Evolutionary conservation across 2,797 vertebrate genomes (phyloP), one percentile per base, ranked within the genome.

Genomic region (Iguana delicatissima): DNA sequence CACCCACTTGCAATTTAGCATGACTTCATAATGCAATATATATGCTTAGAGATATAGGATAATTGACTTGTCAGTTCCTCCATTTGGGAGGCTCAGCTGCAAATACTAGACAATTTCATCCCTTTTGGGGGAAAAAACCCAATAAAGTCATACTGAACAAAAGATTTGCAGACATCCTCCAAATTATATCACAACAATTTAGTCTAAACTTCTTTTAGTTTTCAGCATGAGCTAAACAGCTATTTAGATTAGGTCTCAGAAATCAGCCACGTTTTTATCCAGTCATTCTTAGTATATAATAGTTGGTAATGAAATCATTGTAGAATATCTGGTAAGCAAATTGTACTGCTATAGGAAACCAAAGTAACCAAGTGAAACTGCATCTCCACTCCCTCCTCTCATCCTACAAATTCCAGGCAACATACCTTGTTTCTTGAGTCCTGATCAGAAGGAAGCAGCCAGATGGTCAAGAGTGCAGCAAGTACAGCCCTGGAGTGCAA

Each of bases 381-480:
- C 35, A 29, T 88, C 85, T 89, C 86, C 29, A 46, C 46, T 26
- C 26, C 69, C 64, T 4, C 62, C 24, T 64, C 46, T 79, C 64
- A n/a, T 83, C 80, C 85, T 88, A 77, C 91, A 92, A 90, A 90
- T 94, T 94, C 95, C 93, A 91, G 1, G 80, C 80, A 94, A 96
- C 95, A 81, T 93, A 96, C 96, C 96, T 96, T 95, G 86, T 92
- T 77, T 13, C 81, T 84, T 67, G 0, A 93, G 93, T 1, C 91
- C n/a, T 57, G 95, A 18, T 72, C 93, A 95, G 95, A 92, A 92
- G 89, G 84, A 0, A 0, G 87, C 93, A 62, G 57, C 84, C 80
- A 89, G 84, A 88, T 89, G 95, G 95, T 91, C 93, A 92, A 79
- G 91, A 0, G 92, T 1, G 90, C 90, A 91, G 84, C 88, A 93